Conservation (phyloP, 64 coral and sea anemone genomes). For the Montipora sp. region DNA sequence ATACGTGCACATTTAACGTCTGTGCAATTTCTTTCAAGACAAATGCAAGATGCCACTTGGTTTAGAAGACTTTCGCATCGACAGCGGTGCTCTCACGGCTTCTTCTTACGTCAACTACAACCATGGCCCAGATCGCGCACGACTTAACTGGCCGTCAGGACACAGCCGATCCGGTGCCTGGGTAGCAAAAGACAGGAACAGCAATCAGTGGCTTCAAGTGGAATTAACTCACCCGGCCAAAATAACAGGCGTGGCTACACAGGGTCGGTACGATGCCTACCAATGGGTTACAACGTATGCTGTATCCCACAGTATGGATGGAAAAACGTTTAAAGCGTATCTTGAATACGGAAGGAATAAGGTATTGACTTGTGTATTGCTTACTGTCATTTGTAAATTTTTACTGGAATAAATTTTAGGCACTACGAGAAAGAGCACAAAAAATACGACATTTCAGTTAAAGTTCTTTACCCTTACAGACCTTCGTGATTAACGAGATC, state of each 20-base stretch:
- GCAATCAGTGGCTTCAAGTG: conserved; percentile 76
- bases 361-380: not conserved
- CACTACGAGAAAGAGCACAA: too few species aligned
- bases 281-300: conserved; percentile 90
- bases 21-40: conserved; percentile 4
- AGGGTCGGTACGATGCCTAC: conserved; percentile 74
- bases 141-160: conserved; percentile 64
- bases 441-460: too few species aligned
- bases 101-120: conserved; percentile 66
- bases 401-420: too few species aligned
- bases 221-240: conserved; percentile 64
- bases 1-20: too few species aligned
- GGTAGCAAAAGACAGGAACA: conserved; percentile 61
- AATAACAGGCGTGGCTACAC: conserved; percentile 83
- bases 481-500: too few species aligned
- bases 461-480: too few species aligned
- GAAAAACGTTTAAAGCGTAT: conserved; percentile 44
- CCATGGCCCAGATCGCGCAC: conserved; percentile 72
- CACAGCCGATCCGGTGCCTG: conserved; percentile 69
- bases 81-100: conserved; percentile 33
- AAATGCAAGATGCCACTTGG: conserved; percentile 72
- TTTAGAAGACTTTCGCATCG: conserved; percentile 77
- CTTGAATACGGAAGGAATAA: conserved; percentile 17
- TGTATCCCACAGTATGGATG: conserved; percentile 57
- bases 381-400: too few species aligned